phyloP scores from a whole-genome alignment of 2,113 vertebrate genomes.

The Anser brachyrhynchus region DNA sequence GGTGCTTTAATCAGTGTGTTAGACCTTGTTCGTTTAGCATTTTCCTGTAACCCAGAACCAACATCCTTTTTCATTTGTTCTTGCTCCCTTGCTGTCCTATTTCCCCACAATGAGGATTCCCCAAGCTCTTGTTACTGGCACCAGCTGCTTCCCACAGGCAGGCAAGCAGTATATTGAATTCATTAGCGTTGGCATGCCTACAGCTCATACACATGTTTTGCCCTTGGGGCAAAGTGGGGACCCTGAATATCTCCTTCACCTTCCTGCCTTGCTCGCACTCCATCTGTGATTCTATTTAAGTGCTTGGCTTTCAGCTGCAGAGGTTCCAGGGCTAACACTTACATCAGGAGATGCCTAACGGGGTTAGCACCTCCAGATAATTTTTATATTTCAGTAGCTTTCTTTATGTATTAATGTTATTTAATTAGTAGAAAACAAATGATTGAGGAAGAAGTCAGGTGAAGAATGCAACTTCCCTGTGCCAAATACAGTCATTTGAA shows the following conservation, averaged over 20 bases:
- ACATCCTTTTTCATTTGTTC: neutral
- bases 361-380: neutral
- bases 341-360: neutral
- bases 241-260: neutral
- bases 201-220: neutral
- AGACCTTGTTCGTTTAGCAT: neutral
- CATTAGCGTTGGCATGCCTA: neutral
- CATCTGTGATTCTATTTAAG: neutral
- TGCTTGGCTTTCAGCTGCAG: neutral
- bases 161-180: neutral
- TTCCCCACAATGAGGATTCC: neutral
- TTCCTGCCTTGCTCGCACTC: neutral
- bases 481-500: neutral
- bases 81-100: neutral
- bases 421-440: neutral
- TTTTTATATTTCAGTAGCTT: neutral
- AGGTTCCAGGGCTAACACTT: neutral
- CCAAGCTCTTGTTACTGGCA: neutral
- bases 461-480: neutral
- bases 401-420: neutral
- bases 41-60: neutral
- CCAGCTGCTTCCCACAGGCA: neutral
- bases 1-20: neutral
- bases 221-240: rapidly evolving
- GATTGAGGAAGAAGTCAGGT: constrained; percentile 14